Percentiles rank a stretch among this genome's conserved stretches.
Evolutionary conservation across 2,113 vertebrate genomes (phyloP).

Genomic region (Antennarius striatus): DNA sequence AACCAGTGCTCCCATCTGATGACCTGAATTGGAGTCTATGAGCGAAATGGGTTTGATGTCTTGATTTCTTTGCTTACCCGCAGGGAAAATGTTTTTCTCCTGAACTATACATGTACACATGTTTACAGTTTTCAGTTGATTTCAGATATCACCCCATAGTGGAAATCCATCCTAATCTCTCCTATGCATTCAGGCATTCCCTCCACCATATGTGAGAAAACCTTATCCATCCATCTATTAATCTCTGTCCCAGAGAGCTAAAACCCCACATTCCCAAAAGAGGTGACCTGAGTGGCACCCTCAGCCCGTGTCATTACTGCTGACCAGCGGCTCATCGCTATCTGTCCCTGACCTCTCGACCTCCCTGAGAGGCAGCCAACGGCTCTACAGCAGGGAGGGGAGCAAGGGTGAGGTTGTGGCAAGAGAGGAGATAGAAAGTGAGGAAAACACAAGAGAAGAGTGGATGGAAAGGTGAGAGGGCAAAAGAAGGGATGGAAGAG

Average conservation of each 20-base stretch:
- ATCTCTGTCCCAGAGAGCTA: slow-evolving; percentile 38
- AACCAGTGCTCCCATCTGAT: slow-evolving; percentile 14
- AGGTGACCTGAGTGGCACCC: slow-evolving; percentile 63
- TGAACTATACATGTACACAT: slow-evolving; percentile 60
- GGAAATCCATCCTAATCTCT: slow-evolving; percentile 45
- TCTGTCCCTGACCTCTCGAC: slow-evolving; percentile 68
- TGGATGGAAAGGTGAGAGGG: slow-evolving; percentile 17
- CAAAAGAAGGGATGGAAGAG: slow-evolving; percentile 3
- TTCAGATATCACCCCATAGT: slow-evolving; percentile 40
- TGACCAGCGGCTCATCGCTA: slow-evolving; percentile 75
- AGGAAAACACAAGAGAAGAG: not conserved
- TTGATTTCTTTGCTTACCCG: slow-evolving; percentile 58
- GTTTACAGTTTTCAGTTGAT: slow-evolving; percentile 43
- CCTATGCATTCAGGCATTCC: slow-evolving; percentile 23
- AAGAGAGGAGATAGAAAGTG: slow-evolving; percentile 26
- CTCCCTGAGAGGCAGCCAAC: slow-evolving; percentile 64
- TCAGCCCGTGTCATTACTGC: slow-evolving; percentile 75
- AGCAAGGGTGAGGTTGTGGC: slow-evolving; percentile 1
- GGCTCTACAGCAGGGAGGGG: slow-evolving; percentile 12
- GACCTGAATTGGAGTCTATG: slow-evolving; percentile 28
- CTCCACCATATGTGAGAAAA: slow-evolving; percentile 30
- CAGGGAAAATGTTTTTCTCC: slow-evolving; percentile 32
- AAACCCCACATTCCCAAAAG: slow-evolving; percentile 54
- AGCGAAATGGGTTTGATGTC: slow-evolving; percentile 54
- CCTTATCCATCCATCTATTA: slow-evolving; percentile 48